Evolutionary conservation across 2,888 invertebrate species (phyloP).

Genomic region (Aphodius granarius): DNA sequence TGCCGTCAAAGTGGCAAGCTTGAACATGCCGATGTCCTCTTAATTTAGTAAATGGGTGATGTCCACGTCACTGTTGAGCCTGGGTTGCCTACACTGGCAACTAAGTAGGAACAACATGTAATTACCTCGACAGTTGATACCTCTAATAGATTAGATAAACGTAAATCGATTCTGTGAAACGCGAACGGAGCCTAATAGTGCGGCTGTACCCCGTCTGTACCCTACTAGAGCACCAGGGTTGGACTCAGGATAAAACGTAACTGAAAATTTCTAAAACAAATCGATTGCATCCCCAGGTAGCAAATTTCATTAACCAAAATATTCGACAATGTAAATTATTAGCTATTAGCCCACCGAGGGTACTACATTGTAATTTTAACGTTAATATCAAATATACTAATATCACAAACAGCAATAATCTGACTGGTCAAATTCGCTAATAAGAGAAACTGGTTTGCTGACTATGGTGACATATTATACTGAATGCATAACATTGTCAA

Average conservation of each 20-base stretch:
- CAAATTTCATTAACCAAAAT: too few relatives aligned
- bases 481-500: background rate
- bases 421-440: background rate
- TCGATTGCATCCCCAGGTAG: too few relatives aligned
- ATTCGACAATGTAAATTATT: too few relatives aligned
- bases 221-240: background rate
- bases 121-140: conserved; percentile 28
- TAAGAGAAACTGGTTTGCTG: background rate
- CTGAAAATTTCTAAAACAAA: background rate
- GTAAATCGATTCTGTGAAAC: conserved; percentile 34
- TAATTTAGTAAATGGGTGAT: background rate
- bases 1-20: background rate
- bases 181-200: conserved; percentile 33
- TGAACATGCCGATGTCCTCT: background rate
- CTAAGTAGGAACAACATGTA: conserved; percentile 28
- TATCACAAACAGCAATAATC: background rate
- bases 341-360: too few relatives aligned
- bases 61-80: background rate
- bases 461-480: too few relatives aligned
- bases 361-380: too few relatives aligned
- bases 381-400: too few relatives aligned
- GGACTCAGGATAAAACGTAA: background rate
- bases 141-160: conserved; percentile 36
- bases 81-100: conserved; percentile 12
- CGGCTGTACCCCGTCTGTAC: conserved; percentile 3